A percentile compares a stretch with the other conserved stretches of the same genome.
These are phyloP conservation scores for Pyrgus malvae DNA, from an alignment of 2,888 invertebrate genomes.

Conservation along the genomic window DNA sequence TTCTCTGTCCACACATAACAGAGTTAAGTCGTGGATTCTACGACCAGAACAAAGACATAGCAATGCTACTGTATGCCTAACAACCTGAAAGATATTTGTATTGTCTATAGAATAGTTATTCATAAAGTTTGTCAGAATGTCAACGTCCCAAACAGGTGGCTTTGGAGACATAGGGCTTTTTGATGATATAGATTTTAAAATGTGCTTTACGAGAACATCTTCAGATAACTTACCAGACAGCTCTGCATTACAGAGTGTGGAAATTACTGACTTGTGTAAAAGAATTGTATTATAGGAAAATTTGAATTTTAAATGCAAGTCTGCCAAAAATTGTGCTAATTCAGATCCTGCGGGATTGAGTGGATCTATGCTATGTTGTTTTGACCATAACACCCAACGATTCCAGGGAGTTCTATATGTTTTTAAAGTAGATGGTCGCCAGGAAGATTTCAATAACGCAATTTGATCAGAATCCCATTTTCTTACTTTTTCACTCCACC, in stretches of 20 bases:
- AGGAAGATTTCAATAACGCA: background rate
- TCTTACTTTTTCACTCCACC: slow-evolving; percentile 6
- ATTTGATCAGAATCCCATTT: background rate
- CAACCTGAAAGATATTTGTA: background rate
- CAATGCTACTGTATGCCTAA: background rate
- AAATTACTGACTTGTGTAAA: too few species aligned
- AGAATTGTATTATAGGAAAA: slow-evolving; percentile 32
- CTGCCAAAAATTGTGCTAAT: slow-evolving; percentile 22
- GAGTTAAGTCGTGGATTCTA: background rate
- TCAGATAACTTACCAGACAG: slow-evolving; percentile 14
- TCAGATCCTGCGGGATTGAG: slow-evolving; percentile 5
- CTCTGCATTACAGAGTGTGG: slow-evolving; percentile 30
- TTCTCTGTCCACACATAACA: background rate
- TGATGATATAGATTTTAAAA: slow-evolving; percentile 28
- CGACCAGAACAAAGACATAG: background rate
- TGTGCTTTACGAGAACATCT: slow-evolving; percentile 26
- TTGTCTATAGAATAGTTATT: background rate
- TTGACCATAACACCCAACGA: slow-evolving; percentile 19
- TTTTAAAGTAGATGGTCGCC: slow-evolving; percentile 22
- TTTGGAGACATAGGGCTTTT: too few species aligned
- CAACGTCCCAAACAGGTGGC: slow-evolving; percentile 14
- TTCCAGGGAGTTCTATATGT: slow-evolving; percentile 23
- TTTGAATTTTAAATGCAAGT: slow-evolving; percentile 25
- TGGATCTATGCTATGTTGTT: background rate
- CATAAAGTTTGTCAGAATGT: background rate